Conservation (phyloP, 1,140 invertebrate genomes). For the Brevipalpus yothersi region DNA sequence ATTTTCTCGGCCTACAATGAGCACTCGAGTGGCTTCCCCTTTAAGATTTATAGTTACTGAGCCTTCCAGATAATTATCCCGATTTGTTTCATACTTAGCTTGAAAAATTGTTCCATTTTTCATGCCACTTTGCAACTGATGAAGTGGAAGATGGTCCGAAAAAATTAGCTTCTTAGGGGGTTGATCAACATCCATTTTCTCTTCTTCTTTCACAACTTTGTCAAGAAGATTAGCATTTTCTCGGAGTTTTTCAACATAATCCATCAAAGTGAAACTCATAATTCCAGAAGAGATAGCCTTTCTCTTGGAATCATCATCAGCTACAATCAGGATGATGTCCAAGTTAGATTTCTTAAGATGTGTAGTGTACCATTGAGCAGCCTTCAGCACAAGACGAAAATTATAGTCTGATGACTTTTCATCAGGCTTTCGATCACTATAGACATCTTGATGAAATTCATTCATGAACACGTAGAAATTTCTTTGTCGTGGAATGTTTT, state of each 20-base stretch:
- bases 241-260: conserved; percentile 41
- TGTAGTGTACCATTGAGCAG: conserved; percentile 51
- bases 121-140: conserved; percentile 47
- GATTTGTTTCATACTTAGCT: conserved; percentile 42
- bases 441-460: conserved; percentile 51
- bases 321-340: conserved; percentile 50
- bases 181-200: neutral
- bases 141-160: conserved; percentile 54
- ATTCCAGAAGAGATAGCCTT: conserved; percentile 30
- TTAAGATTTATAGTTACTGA: conserved; percentile 39
- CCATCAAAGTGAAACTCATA: conserved; percentile 17
- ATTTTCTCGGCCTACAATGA: conserved; percentile 61
- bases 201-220: neutral
- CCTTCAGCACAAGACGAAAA: conserved; percentile 59
- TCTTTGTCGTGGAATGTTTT: conserved; percentile 52
- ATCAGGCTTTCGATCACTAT: neutral
- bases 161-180: conserved; percentile 25
- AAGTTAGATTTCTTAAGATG: conserved; percentile 23
- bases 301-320: conserved; percentile 51
- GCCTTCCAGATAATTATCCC: conserved; percentile 89
- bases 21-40: conserved; percentile 32
- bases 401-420: conserved; percentile 25
- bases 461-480: conserved; percentile 82
- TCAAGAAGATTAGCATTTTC: conserved; percentile 40
- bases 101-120: conserved; percentile 49